Evolutionary conservation across 2,888 invertebrate species (phyloP).

Genomic region (Nephrotoma flavescens): DNA sequence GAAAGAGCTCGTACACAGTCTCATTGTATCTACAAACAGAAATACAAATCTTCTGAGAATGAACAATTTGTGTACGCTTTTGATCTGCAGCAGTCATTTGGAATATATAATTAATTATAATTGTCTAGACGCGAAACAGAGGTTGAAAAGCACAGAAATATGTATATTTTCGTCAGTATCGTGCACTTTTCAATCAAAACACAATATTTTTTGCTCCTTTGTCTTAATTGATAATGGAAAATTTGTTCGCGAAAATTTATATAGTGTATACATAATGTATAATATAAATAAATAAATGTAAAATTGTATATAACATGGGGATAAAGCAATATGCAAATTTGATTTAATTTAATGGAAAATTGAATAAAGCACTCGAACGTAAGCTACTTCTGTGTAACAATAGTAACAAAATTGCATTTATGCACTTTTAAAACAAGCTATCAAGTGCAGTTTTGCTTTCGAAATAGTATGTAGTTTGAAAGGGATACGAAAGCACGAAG

Average conservation of each 20-base stretch:
- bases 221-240: neutral
- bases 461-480: too few species aligned
- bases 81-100: neutral
- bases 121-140: neutral
- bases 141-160: neutral
- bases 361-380: too few species aligned
- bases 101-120: neutral
- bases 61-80: neutral
- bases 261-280: too few species aligned
- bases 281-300: too few species aligned
- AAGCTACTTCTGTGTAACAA: too few species aligned
- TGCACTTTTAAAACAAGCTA: neutral
- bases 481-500: too few species aligned
- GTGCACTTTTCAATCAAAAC: neutral
- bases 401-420: too few species aligned
- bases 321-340: too few species aligned
- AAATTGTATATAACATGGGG: too few species aligned
- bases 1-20: neutral
- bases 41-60: neutral
- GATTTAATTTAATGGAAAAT: too few species aligned
- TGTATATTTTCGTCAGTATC: neutral
- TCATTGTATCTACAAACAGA: neutral
- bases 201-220: neutral
- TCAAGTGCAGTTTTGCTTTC: too few species aligned
- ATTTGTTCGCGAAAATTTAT: neutral